These are phyloP conservation scores for Heliornis fulica DNA, from an alignment of 2,113 vertebrate species.

Conservation along the genomic window DNA sequence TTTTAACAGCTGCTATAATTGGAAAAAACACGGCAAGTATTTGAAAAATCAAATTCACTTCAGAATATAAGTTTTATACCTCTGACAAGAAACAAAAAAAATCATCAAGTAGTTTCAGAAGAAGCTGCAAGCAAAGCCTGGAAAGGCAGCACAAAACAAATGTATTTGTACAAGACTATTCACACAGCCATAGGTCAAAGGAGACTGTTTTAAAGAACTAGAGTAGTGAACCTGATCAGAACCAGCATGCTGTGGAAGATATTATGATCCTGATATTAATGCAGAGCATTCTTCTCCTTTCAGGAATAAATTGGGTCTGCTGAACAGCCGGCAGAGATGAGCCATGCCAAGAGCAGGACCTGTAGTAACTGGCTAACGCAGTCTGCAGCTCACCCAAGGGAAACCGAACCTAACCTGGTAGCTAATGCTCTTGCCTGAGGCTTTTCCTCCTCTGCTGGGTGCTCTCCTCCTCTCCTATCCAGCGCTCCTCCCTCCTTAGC, in stretches of 20 bases:
- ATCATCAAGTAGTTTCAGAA: neutral
- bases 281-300: neutral
- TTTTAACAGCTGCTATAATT: neutral
- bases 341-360: neutral
- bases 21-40: neutral
- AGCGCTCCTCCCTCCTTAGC: neutral
- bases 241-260: neutral
- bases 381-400: neutral
- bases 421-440: neutral
- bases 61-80: neutral
- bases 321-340: neutral
- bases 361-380: neutral
- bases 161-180: fast-evolving
- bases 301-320: neutral
- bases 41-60: neutral
- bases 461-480: neutral
- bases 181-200: neutral
- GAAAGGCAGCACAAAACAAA: neutral
- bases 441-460: neutral
- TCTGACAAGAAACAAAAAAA: neutral
- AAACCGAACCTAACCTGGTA: neutral
- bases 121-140: neutral
- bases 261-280: fast-evolving
- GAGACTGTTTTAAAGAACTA: neutral
- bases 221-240: neutral